A percentile compares a stretch with the other conserved stretches of the same genome.
Evolutionary conservation across 2,113 vertebrate genomes (phyloP).

Genomic region (Apteryx owenii): DNA sequence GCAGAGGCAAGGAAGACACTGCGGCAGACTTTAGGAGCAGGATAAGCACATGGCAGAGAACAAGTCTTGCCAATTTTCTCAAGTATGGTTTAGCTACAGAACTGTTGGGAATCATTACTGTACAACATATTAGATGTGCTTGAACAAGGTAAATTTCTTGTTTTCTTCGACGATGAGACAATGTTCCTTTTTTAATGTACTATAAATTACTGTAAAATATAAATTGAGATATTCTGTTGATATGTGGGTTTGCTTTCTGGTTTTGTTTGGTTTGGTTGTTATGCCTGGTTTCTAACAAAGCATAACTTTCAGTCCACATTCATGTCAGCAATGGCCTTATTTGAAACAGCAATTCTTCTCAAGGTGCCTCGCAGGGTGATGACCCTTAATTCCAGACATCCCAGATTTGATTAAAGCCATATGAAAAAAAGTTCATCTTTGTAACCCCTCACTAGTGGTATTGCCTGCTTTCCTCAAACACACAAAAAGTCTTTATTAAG

Average conservation of each 20-base stretch:
- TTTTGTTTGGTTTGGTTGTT: slow-evolving; percentile 53
- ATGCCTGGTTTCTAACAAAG: slow-evolving; percentile 46
- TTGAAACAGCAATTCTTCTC: slow-evolving; percentile 63
- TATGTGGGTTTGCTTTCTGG: slow-evolving; percentile 32
- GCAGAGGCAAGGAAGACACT: neutral
- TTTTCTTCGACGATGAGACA: slow-evolving; percentile 6
- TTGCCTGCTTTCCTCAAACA: neutral
- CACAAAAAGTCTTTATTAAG: neutral
- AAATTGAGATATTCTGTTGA: slow-evolving; percentile 46
- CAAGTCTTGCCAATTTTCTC: neutral
- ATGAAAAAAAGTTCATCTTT: slow-evolving; percentile 43
- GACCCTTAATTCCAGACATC: slow-evolving; percentile 54
- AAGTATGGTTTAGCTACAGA: slow-evolving; percentile 12
- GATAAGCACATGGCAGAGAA: neutral
- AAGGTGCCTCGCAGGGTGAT: slow-evolving; percentile 37
- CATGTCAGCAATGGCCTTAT: slow-evolving; percentile 49
- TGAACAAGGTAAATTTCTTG: slow-evolving; percentile 9
- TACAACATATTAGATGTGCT: slow-evolving; percentile 25
- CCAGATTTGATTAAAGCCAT: slow-evolving; percentile 66
- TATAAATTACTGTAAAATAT: slow-evolving; percentile 19
- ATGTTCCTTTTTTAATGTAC: neutral
- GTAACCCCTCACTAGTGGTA: neutral
- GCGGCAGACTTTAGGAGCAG: neutral
- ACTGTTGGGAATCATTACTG: neutral
- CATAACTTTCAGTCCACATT: slow-evolving; percentile 45